Evolutionary conservation across 2,113 vertebrate genomes (phyloP), one percentile per base, ranked within the genome.

Genomic region (Noturus placidus): DNA sequence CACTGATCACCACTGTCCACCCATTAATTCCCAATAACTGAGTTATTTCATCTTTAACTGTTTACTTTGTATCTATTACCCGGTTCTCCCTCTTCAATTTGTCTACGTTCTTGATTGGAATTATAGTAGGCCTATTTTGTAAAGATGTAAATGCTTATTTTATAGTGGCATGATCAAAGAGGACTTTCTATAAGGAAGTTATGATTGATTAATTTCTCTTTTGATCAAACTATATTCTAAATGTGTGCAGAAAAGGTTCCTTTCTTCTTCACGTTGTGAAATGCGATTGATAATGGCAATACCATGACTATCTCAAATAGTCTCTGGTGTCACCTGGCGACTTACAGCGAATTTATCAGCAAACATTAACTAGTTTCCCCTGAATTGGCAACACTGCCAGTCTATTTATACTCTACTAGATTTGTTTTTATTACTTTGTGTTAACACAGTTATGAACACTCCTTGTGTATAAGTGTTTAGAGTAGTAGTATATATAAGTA

Each of bases 401-500:
- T 30, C 27, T 81, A 59, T 59, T 81, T 57, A 59, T 81, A 57
- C 30, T 19, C 15, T 20, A 22, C 30, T 35, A 57, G 54, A 33
- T 56, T 15, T 59, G 54, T 81, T 59, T 79, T n/a, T 30, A 79
- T 33, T 52, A 19, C 42, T 2, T 52, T 25, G 67, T 27, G 33
- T 27, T 25, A 27, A n/a, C 42, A 77, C 33, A 42, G 20, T 22
- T 42, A 27, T 50, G 1, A 19, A 57, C 54, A 13, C 10, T 81
- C 8, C 9, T 35, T 35, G 78, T 81, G 19, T 35, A 22, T 38
- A 30, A 33, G 9, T 81, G 78, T 81, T 57, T 81, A 57, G 78
- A 81, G 54, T 81, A 54, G 80, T 57, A 86, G 83, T 22, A 56
- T 65, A 67, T 77, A n/a, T 27, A 50, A 50, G 22, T 52, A 8